phyloP scores from a whole-genome alignment of 2,113 vertebrate species.

The Drymodes brunneopygia region DNA sequence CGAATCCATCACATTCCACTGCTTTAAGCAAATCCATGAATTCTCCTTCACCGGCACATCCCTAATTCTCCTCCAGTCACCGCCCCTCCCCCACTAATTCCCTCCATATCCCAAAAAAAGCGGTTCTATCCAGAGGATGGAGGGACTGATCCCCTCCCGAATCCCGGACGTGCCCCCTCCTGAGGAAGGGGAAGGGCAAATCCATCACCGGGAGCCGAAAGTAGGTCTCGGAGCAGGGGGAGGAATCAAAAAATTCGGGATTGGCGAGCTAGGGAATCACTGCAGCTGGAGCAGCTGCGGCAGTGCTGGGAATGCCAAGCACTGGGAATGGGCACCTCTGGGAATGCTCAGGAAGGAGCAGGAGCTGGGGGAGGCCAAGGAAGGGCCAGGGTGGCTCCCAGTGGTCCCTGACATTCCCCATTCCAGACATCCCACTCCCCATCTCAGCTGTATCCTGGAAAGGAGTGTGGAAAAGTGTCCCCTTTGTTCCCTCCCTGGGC shows the following conservation, averaged over 20 bases:
- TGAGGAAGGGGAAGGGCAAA: neutral
- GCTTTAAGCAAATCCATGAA: slow-evolving; percentile 2
- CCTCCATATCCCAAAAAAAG: neutral
- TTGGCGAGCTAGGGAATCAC: neutral
- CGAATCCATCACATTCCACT: neutral
- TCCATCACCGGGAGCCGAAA: neutral
- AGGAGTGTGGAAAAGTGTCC: neutral
- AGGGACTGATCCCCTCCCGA: neutral
- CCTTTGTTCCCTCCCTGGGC: neutral
- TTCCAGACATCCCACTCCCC: neutral
- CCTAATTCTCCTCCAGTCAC: slow-evolving; percentile 47
- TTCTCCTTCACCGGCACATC: slow-evolving; percentile 40
- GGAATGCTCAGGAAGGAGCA: neutral
- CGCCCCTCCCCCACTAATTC: neutral
- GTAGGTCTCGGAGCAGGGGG: neutral
- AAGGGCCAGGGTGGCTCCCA: neutral
- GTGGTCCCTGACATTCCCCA: neutral
- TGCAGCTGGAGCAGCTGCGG: neutral
- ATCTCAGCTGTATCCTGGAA: neutral
- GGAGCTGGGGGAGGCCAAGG: neutral
- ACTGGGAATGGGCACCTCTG: neutral
- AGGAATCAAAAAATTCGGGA: neutral
- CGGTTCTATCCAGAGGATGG: neutral
- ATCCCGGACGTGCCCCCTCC: neutral
- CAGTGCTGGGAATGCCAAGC: neutral